Evolutionary conservation across 2,113 vertebrate genomes (phyloP).

Genomic region (Promerops cafer): DNA sequence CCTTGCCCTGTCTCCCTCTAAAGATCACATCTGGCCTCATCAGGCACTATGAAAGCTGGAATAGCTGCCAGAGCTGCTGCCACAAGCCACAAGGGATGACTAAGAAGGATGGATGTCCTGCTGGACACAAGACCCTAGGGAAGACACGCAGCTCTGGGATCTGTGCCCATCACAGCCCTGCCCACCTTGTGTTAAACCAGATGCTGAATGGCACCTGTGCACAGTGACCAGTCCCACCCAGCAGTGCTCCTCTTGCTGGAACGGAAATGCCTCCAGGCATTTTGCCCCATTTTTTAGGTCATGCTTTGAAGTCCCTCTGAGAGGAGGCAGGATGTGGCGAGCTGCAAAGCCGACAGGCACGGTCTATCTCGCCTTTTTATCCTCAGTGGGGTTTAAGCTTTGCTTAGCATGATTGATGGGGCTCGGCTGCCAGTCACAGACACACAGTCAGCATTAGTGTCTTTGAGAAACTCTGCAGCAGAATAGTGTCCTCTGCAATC

Average conservation of each 20-base stretch:
- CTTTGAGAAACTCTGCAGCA: not conserved
- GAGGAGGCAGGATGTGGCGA: not conserved
- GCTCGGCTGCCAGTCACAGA: not conserved
- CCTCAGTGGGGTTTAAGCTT: not conserved
- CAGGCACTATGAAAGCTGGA: not conserved
- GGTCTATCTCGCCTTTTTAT: not conserved
- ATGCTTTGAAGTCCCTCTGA: not conserved
- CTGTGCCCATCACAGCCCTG: fast-evolving
- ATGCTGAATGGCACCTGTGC: not conserved
- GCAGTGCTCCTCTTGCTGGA: not conserved
- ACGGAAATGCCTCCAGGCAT: not conserved
- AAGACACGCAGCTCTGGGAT: not conserved
- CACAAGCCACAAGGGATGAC: not conserved
- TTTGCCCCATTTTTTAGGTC: not conserved
- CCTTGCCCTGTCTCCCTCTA: not conserved
- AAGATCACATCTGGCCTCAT: not conserved
- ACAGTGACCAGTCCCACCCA: not conserved
- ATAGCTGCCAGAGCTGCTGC: not conserved
- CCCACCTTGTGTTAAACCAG: not conserved
- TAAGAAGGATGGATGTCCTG: not conserved
- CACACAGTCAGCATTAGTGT: not conserved
- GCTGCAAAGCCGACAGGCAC: not conserved
- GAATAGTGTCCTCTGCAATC: not conserved
- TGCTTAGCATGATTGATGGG: conserved; percentile 24
- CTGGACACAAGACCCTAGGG: not conserved